Percentiles rank a stretch among this genome's conserved stretches.
Conservation (phyloP, 2,113 vertebrate species). For the Menura novaehollandiae region DNA sequence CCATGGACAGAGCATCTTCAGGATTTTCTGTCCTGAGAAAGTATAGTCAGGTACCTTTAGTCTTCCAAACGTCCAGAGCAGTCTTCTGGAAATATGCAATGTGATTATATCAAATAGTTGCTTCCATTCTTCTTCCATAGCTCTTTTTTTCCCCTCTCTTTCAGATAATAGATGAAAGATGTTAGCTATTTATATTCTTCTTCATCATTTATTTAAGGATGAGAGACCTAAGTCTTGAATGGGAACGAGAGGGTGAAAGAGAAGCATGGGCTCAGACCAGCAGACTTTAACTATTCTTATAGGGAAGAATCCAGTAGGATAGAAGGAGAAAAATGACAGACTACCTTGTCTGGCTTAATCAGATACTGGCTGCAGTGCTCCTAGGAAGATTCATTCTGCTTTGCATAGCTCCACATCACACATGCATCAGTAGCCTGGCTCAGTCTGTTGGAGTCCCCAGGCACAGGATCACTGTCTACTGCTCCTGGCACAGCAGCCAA, state of each 20-base stretch:
- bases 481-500: not conserved
- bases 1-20: not conserved
- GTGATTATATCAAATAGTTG: not conserved
- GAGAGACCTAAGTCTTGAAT: not conserved
- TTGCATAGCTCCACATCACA: not conserved
- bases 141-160: not conserved
- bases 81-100: not conserved
- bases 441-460: not conserved
- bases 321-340: not conserved
- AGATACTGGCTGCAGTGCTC: not conserved
- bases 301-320: not conserved
- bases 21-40: not conserved
- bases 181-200: not conserved
- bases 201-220: not conserved
- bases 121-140: not conserved
- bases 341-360: not conserved
- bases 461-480: not conserved
- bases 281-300: not conserved
- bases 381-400: not conserved
- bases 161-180: not conserved
- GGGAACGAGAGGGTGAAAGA: not conserved
- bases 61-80: not conserved
- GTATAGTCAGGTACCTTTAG: not conserved
- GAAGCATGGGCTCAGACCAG: not conserved
- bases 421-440: not conserved